Evolutionary conservation across 2,113 vertebrate species (phyloP).

Genomic region (Erythrocebus patas): DNA sequence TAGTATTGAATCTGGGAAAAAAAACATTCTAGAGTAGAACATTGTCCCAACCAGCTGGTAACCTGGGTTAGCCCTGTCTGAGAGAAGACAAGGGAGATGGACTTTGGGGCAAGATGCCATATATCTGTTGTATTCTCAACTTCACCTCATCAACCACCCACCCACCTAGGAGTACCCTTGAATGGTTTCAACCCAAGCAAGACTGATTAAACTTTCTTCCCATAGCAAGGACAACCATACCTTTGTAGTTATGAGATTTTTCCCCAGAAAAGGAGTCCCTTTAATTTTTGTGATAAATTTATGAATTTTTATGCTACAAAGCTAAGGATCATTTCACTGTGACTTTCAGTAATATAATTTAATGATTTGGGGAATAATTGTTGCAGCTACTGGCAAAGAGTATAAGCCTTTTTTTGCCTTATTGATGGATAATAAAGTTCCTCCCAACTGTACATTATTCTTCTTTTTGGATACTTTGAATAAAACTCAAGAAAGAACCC

Average conservation of each 20-base stretch:
- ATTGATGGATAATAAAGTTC: background rate
- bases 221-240: background rate
- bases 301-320: background rate
- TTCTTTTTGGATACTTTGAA: background rate
- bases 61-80: background rate
- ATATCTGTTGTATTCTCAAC: background rate
- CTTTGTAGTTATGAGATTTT: accelerated
- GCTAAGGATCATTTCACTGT: background rate
- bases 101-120: background rate
- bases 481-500: background rate
- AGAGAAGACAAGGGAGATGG: background rate
- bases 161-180: no score
- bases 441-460: background rate
- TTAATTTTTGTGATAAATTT: background rate
- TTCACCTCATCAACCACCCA: background rate
- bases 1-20: background rate
- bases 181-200: background rate
- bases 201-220: background rate
- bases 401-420: background rate
- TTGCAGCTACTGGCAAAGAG: background rate
- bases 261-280: background rate
- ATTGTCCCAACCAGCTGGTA: background rate
- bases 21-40: background rate
- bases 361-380: background rate
- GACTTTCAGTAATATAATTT: background rate